Percentiles rank a stretch among this genome's conserved stretches.
Conservation (phyloP, 2,888 invertebrate species). For the Aplocera efformata region DNA sequence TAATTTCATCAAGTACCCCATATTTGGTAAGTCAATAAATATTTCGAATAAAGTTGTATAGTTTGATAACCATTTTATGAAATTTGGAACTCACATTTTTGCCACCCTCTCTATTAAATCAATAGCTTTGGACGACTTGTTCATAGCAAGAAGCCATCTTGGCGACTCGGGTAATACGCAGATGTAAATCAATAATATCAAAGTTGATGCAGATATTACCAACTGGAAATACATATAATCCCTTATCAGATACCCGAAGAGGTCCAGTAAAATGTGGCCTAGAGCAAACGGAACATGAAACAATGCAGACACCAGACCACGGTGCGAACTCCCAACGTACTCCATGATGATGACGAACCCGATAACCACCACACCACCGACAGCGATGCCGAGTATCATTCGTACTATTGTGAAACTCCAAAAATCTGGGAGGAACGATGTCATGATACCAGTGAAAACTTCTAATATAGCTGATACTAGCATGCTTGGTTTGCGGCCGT, state of each 20-base stretch:
- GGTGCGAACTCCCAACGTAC: constrained; percentile 75
- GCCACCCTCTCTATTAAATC: constrained; percentile 83
- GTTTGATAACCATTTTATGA: constrained; percentile 1
- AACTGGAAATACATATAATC: constrained; percentile 84
- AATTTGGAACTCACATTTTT: constrained; percentile 50
- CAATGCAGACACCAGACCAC: constrained; percentile 78
- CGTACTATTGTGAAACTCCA: constrained; percentile 83
- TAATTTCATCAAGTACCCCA: too few relatives aligned
- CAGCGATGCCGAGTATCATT: constrained; percentile 85
- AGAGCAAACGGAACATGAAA: constrained; percentile 84
- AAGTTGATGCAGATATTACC: constrained; percentile 77
- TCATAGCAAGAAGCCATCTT: constrained; percentile 86
- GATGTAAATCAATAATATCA: constrained; percentile 82
- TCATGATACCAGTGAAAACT: constrained; percentile 83
- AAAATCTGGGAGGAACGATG: constrained; percentile 83
- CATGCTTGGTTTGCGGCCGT: constrained; percentile 86
- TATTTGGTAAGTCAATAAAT: too few relatives aligned
- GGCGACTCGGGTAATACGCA: constrained; percentile 89
- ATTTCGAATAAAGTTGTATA: not conserved
- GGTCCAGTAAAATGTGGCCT: constrained; percentile 82
- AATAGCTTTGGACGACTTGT: constrained; percentile 81
- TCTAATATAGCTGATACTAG: constrained; percentile 85
- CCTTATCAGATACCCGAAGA: constrained; percentile 82
- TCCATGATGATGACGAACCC: constrained; percentile 82
- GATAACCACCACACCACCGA: constrained; percentile 87